Base-by-base conservation (phyloP, 2,888 invertebrate genomes). In the Orgyia antiqua region DNA sequence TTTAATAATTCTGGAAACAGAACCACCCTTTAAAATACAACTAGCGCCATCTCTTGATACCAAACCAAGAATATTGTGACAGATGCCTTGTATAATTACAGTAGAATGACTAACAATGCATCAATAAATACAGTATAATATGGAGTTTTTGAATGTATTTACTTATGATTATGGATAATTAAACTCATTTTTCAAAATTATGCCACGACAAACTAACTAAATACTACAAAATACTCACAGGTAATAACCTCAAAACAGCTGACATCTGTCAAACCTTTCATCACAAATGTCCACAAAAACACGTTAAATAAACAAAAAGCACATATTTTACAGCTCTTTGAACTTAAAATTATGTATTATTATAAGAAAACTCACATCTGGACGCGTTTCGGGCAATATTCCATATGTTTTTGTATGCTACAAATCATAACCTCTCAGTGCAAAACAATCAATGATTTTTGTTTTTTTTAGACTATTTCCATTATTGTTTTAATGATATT, bases 211-310 rank as follows among this genome's bases (percentile, higher is more conserved):
- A 29, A 35, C 13, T 30, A 20, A 24, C 20, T 45, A 45, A 36
- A 37, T 46, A 21, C 29, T 6, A 26, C 45, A 33, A 45, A 59
- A 58, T 72, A 73, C 68, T 68, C 50, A 71, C 66, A 37, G 43
- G 55, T 57, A 47, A 43, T 49, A 56, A 59, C 59, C 54, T 51
- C 46, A 44, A 37, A 72, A 65, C 73, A 76, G 70, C 71, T 83
- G 83, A 71, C 82, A 83, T 48, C 80, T 83, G 83, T 80, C 82
- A 80, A 76, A 78, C 75, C 71, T 75, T 73, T 75, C 55, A 44
- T 65, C 83, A 79, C 83, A 82, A 79, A 82, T 80, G 78, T 68
- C 72, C 78, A 77, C 75, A 72, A 75, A 77, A 76, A 65, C 74
- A 68, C 72, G 33, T 42, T 42, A 61, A 67, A 55, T 58, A 40